phyloP scores from a whole-genome alignment of 2,797 vertebrate genomes.

The Buphagus erythrorhynchus region DNA sequence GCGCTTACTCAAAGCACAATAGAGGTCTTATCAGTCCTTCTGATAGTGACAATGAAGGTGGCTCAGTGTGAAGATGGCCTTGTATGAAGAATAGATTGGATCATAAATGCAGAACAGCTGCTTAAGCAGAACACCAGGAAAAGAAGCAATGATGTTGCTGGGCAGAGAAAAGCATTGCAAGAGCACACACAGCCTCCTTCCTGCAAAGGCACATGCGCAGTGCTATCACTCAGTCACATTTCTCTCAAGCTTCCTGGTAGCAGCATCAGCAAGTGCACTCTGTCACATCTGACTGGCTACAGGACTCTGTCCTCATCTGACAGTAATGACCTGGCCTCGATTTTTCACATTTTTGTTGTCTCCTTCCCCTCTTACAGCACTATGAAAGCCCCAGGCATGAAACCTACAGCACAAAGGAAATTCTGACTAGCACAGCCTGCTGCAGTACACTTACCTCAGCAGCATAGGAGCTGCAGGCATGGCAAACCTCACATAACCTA shows the following conservation, averaged over 20 bases:
- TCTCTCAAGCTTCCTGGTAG: slow-evolving; percentile 46
- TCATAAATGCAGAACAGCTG: slow-evolving; percentile 40
- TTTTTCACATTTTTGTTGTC: slow-evolving; percentile 19
- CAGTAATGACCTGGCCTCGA: slow-evolving; percentile 12
- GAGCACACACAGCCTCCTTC: slow-evolving; percentile 50
- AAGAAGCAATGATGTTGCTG: slow-evolving; percentile 44
- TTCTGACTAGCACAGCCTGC: not conserved
- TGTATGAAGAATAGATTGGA: not conserved
- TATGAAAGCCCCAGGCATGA: slow-evolving; percentile 13
- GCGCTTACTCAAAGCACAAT: not conserved
- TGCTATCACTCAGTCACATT: not conserved
- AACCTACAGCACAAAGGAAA: slow-evolving; percentile 44
- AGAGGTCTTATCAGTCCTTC: not conserved
- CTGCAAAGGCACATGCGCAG: slow-evolving; percentile 36
- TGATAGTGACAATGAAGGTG: not conserved
- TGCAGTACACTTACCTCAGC: slow-evolving; percentile 37
- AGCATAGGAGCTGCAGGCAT: not conserved
- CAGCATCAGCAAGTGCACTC: slow-evolving; percentile 14
- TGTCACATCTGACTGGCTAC: slow-evolving; percentile 27
- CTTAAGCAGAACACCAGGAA: slow-evolving; percentile 31
- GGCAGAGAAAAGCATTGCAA: slow-evolving; percentile 45
- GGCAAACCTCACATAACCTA: slow-evolving; percentile 44
- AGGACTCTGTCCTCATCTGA: slow-evolving; percentile 22
- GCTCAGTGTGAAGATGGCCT: not conserved
- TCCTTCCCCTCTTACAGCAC: not conserved